A percentile compares a stretch with the other conserved stretches of the same genome.
phyloP scores from a whole-genome alignment of 2,113 vertebrate species.

The Erythrolamprus reginae region DNA sequence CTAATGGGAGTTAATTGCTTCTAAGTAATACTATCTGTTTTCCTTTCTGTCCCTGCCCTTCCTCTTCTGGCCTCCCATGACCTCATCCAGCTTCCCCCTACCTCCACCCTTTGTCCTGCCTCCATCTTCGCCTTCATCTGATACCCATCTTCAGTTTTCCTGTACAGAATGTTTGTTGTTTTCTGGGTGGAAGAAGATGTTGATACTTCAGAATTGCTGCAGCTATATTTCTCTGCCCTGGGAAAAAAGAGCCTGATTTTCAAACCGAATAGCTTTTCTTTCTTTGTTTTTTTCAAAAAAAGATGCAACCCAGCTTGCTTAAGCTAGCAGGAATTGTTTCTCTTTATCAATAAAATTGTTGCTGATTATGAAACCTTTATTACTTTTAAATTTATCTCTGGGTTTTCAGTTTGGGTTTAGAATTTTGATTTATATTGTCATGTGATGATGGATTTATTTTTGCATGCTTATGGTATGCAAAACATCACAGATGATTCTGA shows the following conservation, averaged over 20 bases:
- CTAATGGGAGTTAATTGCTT: conserved; percentile 3
- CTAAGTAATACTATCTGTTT: neutral
- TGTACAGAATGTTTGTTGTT: neutral
- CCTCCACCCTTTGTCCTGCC: neutral
- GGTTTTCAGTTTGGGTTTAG: neutral
- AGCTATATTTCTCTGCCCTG: neutral
- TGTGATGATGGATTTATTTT: neutral
- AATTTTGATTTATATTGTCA: neutral
- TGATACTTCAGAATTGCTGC: neutral
- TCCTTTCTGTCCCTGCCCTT: neutral
- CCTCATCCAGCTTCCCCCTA: neutral
- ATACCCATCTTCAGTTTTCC: neutral
- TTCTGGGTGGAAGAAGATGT: neutral
- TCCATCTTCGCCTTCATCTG: neutral
- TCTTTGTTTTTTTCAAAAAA: neutral
- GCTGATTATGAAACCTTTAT: neutral
- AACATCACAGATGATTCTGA: neutral
- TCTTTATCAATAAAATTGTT: neutral
- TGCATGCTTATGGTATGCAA: neutral
- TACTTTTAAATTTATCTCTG: neutral
- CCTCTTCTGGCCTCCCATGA: neutral
- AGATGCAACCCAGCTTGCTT: neutral
- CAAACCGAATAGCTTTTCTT: neutral
- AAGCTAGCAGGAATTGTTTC: neutral
- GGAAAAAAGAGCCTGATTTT: neutral